Evolutionary conservation across 1,140 invertebrate species (phyloP).

Genomic region (Drosophila tsacasi): DNA sequence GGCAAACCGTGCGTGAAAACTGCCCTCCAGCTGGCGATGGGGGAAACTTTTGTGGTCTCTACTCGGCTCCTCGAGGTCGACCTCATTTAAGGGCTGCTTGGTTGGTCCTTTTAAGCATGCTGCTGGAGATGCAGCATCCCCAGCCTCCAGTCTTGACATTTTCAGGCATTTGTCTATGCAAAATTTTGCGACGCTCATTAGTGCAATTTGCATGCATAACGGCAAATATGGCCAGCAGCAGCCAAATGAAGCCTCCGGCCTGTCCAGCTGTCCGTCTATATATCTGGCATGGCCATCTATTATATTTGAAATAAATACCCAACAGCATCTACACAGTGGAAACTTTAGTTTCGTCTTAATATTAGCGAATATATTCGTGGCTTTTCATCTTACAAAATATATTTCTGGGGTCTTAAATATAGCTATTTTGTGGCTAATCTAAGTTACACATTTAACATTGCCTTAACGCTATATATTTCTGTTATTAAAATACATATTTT

Average conservation of each 20-base stretch:
- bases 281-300: slow-evolving; percentile 37
- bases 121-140: slow-evolving; percentile 13
- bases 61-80: slow-evolving; percentile 23
- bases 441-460: background rate
- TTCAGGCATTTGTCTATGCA: slow-evolving; percentile 71
- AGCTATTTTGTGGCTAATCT: background rate
- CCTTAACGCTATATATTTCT: background rate
- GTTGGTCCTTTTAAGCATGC: slow-evolving; percentile 27
- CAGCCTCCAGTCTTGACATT: slow-evolving; percentile 10
- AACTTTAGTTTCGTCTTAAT: background rate
- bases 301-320: slow-evolving; percentile 64
- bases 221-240: slow-evolving; percentile 65
- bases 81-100: slow-evolving; percentile 46
- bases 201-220: slow-evolving; percentile 81
- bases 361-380: background rate
- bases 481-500: background rate
- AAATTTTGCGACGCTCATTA: slow-evolving; percentile 76
- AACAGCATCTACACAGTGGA: slow-evolving; percentile 25
- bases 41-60: slow-evolving; percentile 43
- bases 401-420: background rate
- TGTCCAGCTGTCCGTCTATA: slow-evolving; percentile 48
- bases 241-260: slow-evolving; percentile 47
- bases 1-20: slow-evolving; percentile 74
- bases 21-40: slow-evolving; percentile 47
- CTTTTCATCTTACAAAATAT: background rate